Evolutionary conservation across 2,113 vertebrate genomes (phyloP).

Genomic region (Syngnathus scovelli): DNA sequence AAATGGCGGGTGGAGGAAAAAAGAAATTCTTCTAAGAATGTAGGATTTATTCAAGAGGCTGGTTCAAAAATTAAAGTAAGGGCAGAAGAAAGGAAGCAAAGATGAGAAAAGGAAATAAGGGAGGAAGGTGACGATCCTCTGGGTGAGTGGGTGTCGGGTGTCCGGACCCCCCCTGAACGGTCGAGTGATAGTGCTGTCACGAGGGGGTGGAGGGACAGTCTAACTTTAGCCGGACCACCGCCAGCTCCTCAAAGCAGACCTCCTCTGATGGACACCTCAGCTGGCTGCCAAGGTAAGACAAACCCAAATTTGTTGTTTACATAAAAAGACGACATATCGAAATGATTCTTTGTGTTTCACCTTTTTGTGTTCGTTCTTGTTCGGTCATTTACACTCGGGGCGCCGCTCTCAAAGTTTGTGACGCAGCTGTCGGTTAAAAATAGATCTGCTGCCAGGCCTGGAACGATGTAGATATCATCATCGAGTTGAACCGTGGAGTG

Average conservation of each 20-base stretch:
- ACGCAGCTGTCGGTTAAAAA: conserved; percentile 53
- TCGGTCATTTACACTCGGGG: neutral
- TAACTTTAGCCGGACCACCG: conserved; percentile 26
- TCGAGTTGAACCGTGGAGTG: neutral
- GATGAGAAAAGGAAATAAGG: neutral
- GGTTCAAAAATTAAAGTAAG: neutral
- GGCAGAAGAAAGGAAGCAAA: neutral
- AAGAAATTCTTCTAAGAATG: too few relatives aligned
- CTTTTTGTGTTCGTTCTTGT: neutral
- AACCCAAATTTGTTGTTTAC: neutral
- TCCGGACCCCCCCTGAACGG: conserved; percentile 10
- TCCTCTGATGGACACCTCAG: neutral
- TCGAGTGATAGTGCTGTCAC: neutral
- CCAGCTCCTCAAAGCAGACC: conserved; percentile 10
- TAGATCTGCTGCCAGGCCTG: conserved; percentile 35
- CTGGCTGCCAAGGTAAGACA: conserved; percentile 34
- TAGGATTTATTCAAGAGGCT: too few relatives aligned
- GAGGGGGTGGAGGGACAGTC: conserved; percentile 10
- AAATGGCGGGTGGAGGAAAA: neutral
- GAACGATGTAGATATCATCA: conserved; percentile 14
- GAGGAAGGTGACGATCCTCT: neutral
- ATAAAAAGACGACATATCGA: neutral
- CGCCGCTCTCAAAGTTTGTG: neutral
- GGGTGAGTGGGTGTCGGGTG: conserved; percentile 41
- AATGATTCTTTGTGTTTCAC: conserved; percentile 4